These are phyloP conservation scores for Rhingia rostrata DNA, from an alignment of 2,888 invertebrate genomes.

Conservation along the genomic window DNA sequence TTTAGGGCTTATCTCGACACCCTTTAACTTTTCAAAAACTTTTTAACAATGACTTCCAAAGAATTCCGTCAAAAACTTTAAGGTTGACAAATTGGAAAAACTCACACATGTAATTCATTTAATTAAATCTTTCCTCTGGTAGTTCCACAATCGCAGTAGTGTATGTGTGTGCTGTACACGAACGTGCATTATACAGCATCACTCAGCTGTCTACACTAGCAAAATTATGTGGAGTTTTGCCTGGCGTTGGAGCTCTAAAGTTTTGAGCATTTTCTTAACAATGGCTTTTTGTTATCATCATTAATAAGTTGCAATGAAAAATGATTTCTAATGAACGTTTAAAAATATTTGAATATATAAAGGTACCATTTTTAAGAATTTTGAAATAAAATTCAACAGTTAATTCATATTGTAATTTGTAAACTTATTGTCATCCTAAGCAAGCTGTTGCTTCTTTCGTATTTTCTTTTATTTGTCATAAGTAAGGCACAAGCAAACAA, in stretches of 20 bases:
- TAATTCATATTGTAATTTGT: no score
- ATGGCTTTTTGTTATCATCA: not conserved
- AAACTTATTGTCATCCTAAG: no score
- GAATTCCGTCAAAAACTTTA: not conserved
- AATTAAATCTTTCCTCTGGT: constrained; percentile 13
- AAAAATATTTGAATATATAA: not conserved
- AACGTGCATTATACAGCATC: not conserved
- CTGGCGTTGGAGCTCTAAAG: no score
- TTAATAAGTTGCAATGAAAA: not conserved
- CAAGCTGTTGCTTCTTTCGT: no score
- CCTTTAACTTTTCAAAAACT: constrained; percentile 1
- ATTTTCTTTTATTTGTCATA: no score
- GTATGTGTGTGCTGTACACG: not conserved
- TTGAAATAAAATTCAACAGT: no score
- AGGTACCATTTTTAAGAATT: not conserved
- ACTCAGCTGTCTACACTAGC: not conserved
- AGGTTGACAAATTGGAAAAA: constrained; percentile 14
- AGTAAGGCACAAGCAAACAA: no score
- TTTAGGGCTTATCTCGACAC: not conserved
- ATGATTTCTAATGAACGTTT: not conserved
- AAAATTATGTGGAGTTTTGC: no score
- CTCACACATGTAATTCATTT: constrained; percentile 10
- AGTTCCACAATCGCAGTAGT: not conserved
- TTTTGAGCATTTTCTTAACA: no score
- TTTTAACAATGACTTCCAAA: constrained; percentile 2